Percentiles rank a stretch among this genome's conserved stretches.
phyloP scores from a whole-genome alignment of 2,797 vertebrate species.

The Pampus argenteus region DNA sequence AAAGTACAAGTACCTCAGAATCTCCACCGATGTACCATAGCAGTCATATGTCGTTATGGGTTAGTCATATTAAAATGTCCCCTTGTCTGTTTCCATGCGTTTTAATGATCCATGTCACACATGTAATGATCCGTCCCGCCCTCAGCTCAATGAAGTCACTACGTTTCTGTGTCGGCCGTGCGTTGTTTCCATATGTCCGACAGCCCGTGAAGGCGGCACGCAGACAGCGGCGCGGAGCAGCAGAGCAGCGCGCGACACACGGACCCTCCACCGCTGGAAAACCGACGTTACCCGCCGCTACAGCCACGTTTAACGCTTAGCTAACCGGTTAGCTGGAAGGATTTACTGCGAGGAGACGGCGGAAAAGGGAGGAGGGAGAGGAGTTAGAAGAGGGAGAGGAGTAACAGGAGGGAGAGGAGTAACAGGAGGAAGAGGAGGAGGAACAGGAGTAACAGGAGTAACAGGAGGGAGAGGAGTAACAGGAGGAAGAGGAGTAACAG shows the following conservation, averaged over 20 bases:
- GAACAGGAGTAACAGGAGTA: background rate
- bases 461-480: background rate
- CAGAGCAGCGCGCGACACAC: background rate
- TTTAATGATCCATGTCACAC: background rate
- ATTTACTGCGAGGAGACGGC: constrained; percentile 7
- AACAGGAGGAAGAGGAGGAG: constrained; percentile 5
- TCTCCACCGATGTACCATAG: too few relatives aligned
- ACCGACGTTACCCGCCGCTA: background rate
- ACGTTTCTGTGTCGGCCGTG: constrained; percentile 7
- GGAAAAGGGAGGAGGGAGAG: background rate
- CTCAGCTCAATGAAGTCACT: background rate
- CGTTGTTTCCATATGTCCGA: constrained; percentile 20
- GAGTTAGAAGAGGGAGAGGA: constrained; percentile 8
- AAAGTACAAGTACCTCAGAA: too few relatives aligned
- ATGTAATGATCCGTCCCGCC: constrained; percentile 40
- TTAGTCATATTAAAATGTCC: too few relatives aligned
- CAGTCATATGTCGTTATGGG: too few relatives aligned
- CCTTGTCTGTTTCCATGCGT: background rate
- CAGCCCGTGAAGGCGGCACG: constrained; percentile 60
- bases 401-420: constrained; percentile 16
- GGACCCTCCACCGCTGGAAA: background rate
- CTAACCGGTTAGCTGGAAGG: background rate
- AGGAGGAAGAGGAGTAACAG: background rate
- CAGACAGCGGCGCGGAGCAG: background rate
- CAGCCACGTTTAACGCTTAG: background rate